Evolutionary conservation across 1,140 invertebrate species (phyloP), one percentile per base, ranked within the genome.

Genomic region (Aphaenogaster floridana): DNA sequence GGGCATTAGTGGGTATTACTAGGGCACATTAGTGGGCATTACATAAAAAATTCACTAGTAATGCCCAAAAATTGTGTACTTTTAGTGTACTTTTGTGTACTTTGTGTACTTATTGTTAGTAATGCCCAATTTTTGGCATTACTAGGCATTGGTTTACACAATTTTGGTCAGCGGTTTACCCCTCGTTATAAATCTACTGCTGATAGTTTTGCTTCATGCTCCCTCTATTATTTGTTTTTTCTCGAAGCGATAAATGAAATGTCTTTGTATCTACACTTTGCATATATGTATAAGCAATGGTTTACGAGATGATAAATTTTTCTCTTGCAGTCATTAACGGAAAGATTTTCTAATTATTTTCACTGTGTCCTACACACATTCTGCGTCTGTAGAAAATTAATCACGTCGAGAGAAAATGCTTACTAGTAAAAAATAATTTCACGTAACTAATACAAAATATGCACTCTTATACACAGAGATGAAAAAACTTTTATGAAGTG

Each of bases 341-440:
- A 76, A 28, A 52, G 17, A 17, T 76, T 42, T 59, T 57, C 34
- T 59, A 39, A 72, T 72, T 52, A 72, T 52, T 17, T n/a, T 28
- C 4, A 2, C 28, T 74, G 17, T 17, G 7, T 48, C n/a, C 4
- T 11, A 36, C 28, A 28, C 28, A 28, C 45, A 72, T 50, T 52
- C 11, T 9, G 21, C 21, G 21, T 52, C 28, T 36, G 21, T 52
- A 50, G 13, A 15, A 50, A 28, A 72, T 74, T 74, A 74, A 74
- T 61, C 11, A 42, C 3, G 36, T 80, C 11, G 13, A 68, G 17
- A 68, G 17, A 80, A 36, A 64, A 34, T 34, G 15, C 9, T 5
- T 34, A 21, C 36, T 21, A 9, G 9, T 36, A 80, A 52, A 48
- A 28, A 69, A 69, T 54, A 52, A 45, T 69, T 57, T 39, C 8